Base-by-base conservation (phyloP, 2,888 invertebrate species). In the Sarcophaga subvicina region DNA sequence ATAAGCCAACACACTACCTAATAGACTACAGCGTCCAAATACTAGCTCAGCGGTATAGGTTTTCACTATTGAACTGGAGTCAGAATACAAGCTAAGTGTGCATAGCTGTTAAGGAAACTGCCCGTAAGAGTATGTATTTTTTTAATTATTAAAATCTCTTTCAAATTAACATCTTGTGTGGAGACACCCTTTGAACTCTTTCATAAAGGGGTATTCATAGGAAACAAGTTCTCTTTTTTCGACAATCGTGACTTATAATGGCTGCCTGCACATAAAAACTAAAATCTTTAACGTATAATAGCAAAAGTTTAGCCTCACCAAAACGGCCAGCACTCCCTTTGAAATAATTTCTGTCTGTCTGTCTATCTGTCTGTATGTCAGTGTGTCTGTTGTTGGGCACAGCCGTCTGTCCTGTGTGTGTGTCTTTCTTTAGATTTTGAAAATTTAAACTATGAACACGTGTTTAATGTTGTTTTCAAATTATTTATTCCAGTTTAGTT, bases 391-490 rank as follows among this genome's bases (percentile, higher is more conserved):
- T 37, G 37, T 37, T 37, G 8, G 2, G 10, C 2, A 37, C 37
- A n/a, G 27, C 54, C n/a, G 17, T 66, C 12, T 27, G 47, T 20
- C 27, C n/a, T 69, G 11, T 60, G 14, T 49, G 27, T 49, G 27
- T 60, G 69, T 59, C 60, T 60, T 4, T 60, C 2, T 20, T 5
- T 54, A 54, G 54, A 14, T 59, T 72, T 59, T 60, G 22, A 63
- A 69, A 75, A 59, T 64, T 80, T 69, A 78, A 76, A 82, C 70
- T 75, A 81, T 79, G 81, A 87, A 87, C 87, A 87, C 87, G 87
- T 87, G 87, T 87, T 87, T 87, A 76, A 63, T 63, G 87, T 82
- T 87, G 87, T 87, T 84, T 84, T 87, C 83, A 76, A 87, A 87
- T 87, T 76, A 84, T 87, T 87, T 86, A 54, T 25, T 76, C 37